Evolutionary conservation across 2,888 invertebrate species (phyloP), one percentile per base, ranked within the genome.

Genomic region (Arrhopalites spinosus): DNA sequence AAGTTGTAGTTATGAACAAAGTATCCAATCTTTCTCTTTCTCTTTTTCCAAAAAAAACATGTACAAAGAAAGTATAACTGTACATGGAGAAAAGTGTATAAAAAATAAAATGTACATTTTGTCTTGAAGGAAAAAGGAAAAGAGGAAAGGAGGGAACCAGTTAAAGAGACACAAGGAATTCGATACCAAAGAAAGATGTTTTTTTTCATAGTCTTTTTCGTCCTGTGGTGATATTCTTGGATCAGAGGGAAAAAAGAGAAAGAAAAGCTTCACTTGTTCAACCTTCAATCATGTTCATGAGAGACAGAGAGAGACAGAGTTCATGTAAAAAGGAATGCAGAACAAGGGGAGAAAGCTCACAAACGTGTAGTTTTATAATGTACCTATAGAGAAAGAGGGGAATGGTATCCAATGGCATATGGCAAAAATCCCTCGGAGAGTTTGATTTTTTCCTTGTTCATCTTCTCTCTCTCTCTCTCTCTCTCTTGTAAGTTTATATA

Each of bases 381-480:
- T 20, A 11, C 17, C 36, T 20, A 17, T 20, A 30, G 7, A 43
- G 27, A 64, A 36, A 1, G 36, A 13, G 5, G 36, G 1, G 17
- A 17, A 36, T n/a, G 25, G 61, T 20, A 59, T 59, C 8, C 36
- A 36, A 11, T 7, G 23, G 20, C 23, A 25, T 23, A 59, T 27
- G 59, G 59, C n/a, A 72, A 68, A 74, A 74, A 68, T 74, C 74
- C 73, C 78, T 71, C 75, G 50, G 75, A 74, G 76, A 73, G 45
- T 78, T 78, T 71, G 78, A 76, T 76, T 76, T 78, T 75, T 78
- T 76, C 45, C 25, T 61, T 61, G 74, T 73, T 72, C 72, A 64
- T 25, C n/a, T 50, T 27, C 50, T 45, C 29, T 29, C 64, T n/a
- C n/a, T n/a, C n/a, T n/a, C n/a, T n/a, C n/a, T n/a, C n/a, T n/a